Conservation (phyloP, 1,140 invertebrate species). For the Papilio polyxenes region DNA sequence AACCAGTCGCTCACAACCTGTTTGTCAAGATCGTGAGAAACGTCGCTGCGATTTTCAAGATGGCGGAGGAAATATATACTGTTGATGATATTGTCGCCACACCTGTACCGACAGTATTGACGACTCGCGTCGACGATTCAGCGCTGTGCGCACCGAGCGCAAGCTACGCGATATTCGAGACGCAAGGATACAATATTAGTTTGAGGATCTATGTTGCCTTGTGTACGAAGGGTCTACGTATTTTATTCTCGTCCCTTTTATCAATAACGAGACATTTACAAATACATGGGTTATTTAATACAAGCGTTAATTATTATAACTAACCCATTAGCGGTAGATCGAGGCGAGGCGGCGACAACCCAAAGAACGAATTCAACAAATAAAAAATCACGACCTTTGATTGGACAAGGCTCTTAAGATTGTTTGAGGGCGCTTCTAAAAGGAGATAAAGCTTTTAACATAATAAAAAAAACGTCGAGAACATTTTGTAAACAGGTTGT, state of each 20-base stretch:
- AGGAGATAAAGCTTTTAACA: slow-evolving; percentile 70
- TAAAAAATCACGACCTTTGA: slow-evolving; percentile 57
- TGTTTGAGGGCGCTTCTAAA: slow-evolving; percentile 71
- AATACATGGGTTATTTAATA: slow-evolving; percentile 44
- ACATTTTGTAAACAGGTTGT: slow-evolving; percentile 76
- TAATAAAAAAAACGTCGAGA: slow-evolving; percentile 62
- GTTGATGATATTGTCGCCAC: too few relatives aligned
- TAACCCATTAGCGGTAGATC: slow-evolving; percentile 58
- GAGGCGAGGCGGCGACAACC: slow-evolving; percentile 46
- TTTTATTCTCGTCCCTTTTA: background rate
- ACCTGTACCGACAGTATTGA: too few relatives aligned
- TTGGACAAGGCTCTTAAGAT: slow-evolving; percentile 66
- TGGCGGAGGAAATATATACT: too few relatives aligned
- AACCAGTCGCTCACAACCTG: too few relatives aligned
- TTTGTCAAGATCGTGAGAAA: too few relatives aligned
- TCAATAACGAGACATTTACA: slow-evolving; percentile 36
- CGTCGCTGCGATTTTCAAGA: too few relatives aligned
- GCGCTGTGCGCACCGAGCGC: too few relatives aligned
- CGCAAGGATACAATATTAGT: too few relatives aligned
- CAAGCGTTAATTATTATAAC: slow-evolving; percentile 64
- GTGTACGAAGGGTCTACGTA: background rate
- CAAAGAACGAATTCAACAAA: slow-evolving; percentile 51
- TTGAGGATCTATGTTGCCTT: too few relatives aligned
- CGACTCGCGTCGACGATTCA: too few relatives aligned
- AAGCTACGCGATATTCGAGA: too few relatives aligned